These are phyloP conservation scores for Pseudanteris insignis DNA, from an alignment of 2,888 invertebrate genomes.

Conservation along the genomic window DNA sequence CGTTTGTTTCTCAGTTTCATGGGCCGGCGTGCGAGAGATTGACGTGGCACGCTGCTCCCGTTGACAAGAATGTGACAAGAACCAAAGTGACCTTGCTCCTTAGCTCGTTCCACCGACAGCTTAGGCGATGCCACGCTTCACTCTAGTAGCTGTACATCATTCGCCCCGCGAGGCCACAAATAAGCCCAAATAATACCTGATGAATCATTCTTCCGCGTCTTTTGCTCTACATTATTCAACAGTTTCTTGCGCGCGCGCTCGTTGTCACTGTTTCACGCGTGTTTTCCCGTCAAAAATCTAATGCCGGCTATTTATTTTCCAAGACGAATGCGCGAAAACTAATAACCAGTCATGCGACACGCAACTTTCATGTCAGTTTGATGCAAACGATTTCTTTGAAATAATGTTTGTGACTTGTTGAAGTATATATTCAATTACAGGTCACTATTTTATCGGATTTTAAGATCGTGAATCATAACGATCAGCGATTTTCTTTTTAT, in stretches of 20 bases:
- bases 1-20: conserved; percentile 51
- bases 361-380: no score
- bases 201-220: conserved; percentile 33
- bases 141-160: conserved; percentile 48
- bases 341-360: no score
- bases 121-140: conserved; percentile 50
- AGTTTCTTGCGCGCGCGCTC: conserved; percentile 16
- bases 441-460: no score
- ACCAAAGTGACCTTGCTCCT: conserved; percentile 59
- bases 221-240: conserved; percentile 23
- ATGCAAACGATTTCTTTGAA: no score
- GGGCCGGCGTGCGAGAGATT: conserved; percentile 60
- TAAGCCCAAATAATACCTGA: conserved; percentile 28
- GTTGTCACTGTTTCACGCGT: no score
- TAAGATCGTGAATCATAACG: no score
- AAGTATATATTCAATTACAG: no score
- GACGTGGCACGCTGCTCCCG: conserved; percentile 64
- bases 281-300: conserved; percentile 5
- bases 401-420: no score
- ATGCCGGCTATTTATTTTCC: no score
- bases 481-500: no score
- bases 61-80: conserved; percentile 67
- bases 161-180: conserved; percentile 27
- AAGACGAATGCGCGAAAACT: no score
- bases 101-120: conserved; percentile 49